Evolutionary conservation across 2,797 vertebrate species (phyloP).

Genomic region (Hippopotamyrus pictus): DNA sequence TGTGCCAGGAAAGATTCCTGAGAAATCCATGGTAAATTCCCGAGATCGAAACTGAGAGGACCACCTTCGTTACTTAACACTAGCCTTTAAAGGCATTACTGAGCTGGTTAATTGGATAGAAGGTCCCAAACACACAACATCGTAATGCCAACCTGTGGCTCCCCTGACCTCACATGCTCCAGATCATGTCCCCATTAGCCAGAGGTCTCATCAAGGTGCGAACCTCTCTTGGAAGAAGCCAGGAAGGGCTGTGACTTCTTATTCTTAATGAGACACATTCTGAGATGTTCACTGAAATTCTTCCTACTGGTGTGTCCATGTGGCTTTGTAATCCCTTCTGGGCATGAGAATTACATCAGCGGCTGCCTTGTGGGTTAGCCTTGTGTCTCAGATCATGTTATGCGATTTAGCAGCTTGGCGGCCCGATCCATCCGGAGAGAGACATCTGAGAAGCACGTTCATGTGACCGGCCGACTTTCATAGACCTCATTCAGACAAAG

Average conservation of each 20-base stretch:
- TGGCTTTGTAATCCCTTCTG: slow-evolving; percentile 1
- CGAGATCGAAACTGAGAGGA: background rate
- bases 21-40: background rate
- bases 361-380: background rate
- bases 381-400: background rate
- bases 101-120: background rate
- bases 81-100: background rate
- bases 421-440: background rate
- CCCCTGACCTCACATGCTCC: background rate
- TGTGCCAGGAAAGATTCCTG: background rate
- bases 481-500: background rate
- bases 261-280: background rate
- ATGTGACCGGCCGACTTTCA: background rate
- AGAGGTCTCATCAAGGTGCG: background rate
- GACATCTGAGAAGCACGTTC: background rate
- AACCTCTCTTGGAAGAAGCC: background rate
- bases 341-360: background rate
- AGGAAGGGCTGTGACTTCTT: background rate
- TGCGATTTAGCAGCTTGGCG: background rate
- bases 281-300: background rate
- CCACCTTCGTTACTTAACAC: background rate
- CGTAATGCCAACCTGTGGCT: background rate
- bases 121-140: background rate
- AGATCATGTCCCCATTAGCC: background rate
- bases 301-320: background rate